phyloP scores from a whole-genome alignment of 1,140 invertebrate species.

The Parasteatoda tepidariorum region DNA sequence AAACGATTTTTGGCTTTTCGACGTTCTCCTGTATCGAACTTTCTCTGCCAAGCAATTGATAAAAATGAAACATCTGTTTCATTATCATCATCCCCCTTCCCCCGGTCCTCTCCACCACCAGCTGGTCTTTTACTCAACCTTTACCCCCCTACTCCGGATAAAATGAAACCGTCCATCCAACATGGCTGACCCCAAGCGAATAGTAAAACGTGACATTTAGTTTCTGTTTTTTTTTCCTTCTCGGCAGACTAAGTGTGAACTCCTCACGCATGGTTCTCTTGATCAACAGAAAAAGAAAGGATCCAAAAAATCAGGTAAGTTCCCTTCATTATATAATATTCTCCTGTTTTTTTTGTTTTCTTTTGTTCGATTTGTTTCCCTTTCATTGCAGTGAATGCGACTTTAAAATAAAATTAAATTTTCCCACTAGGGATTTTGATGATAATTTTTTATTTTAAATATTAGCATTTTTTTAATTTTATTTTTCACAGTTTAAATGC shows the following conservation, averaged over 20 bases:
- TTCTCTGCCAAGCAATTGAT: slow-evolving; percentile 1
- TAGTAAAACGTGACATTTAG: slow-evolving; percentile 58
- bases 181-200: slow-evolving; percentile 40
- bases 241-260: slow-evolving; percentile 56
- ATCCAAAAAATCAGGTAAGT: slow-evolving; percentile 52
- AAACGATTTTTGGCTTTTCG: too few relatives aligned
- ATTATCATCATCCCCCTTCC: slow-evolving; percentile 14
- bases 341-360: neutral
- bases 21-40: slow-evolving; percentile 1
- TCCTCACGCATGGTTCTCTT: slow-evolving; percentile 56
- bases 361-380: neutral
- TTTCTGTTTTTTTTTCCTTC: slow-evolving; percentile 56
- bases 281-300: slow-evolving; percentile 59
- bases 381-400: too few relatives aligned
- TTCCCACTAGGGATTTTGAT: neutral
- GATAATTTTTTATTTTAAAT: too few relatives aligned
- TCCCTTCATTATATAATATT: slow-evolving; percentile 6
- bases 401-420: too few relatives aligned
- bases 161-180: slow-evolving; percentile 54
- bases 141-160: slow-evolving; percentile 10
- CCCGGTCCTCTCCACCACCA: slow-evolving; percentile 33
- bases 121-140: slow-evolving; percentile 32
- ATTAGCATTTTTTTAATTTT: too few relatives aligned
- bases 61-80: slow-evolving; percentile 53
- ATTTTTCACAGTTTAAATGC: too few relatives aligned